These are phyloP conservation scores for Drosophila serrata DNA, from an alignment of 1,140 invertebrate genomes.

Conservation along the genomic window DNA sequence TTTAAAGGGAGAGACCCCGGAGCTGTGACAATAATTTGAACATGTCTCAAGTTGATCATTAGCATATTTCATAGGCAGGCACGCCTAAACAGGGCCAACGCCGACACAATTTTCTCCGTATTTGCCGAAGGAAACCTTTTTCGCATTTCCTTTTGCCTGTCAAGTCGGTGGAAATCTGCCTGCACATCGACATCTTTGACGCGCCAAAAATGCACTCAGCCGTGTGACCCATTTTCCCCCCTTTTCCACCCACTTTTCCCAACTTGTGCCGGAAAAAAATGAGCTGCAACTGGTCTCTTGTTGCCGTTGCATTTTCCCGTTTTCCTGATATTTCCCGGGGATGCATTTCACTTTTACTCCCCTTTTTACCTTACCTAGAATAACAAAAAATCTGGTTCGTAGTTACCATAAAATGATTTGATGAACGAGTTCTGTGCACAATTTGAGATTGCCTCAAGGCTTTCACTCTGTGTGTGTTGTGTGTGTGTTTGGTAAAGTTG, in stretches of 20 bases:
- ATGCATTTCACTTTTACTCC: slow-evolving; percentile 17
- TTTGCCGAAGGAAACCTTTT: slow-evolving; percentile 22
- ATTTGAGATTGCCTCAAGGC: slow-evolving; percentile 38
- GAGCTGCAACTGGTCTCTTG: slow-evolving; percentile 60
- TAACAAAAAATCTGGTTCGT: slow-evolving; percentile 37
- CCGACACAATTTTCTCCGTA: slow-evolving; percentile 46
- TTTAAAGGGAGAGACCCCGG: slow-evolving; percentile 35
- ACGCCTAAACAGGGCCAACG: slow-evolving; percentile 37
- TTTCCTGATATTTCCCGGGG: slow-evolving; percentile 28
- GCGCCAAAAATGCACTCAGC: slow-evolving; percentile 80
- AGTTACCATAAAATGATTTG: slow-evolving; percentile 81
- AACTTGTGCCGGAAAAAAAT: slow-evolving; percentile 33
- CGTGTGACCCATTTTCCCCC: slow-evolving; percentile 78
- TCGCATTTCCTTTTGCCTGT: slow-evolving; percentile 29
- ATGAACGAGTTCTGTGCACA: slow-evolving; percentile 66
- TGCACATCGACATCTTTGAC: slow-evolving; percentile 76
- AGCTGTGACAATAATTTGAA: slow-evolving; percentile 75
- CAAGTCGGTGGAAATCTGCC: slow-evolving; percentile 33
- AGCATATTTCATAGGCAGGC: slow-evolving; percentile 80
- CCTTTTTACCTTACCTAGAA: slow-evolving; percentile 8
- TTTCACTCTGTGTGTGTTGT: no score
- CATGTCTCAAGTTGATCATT: slow-evolving; percentile 83
- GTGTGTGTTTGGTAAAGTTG: slow-evolving; percentile 30
- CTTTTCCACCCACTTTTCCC: neutral
- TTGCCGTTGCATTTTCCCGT: slow-evolving; percentile 16